These are phyloP conservation scores for Pogonomyrmex barbatus DNA, from an alignment of 1,140 invertebrate species.

Conservation along the genomic window DNA sequence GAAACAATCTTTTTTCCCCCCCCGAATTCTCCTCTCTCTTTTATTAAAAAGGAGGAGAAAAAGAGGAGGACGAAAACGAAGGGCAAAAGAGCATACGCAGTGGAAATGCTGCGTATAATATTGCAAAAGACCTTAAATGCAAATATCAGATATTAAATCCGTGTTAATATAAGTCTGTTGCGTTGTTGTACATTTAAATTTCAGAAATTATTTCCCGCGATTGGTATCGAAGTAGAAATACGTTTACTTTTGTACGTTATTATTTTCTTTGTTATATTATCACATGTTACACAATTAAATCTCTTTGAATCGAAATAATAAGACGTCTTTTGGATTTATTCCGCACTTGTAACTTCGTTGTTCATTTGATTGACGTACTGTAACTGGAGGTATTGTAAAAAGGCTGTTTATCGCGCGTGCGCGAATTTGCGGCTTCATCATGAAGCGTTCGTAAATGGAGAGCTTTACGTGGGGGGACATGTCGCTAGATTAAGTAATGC, in stretches of 20 bases:
- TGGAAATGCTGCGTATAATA: background rate
- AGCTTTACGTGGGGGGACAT: slow-evolving; percentile 1
- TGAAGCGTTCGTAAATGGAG: slow-evolving; percentile 34
- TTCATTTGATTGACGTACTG: background rate
- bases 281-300: background rate
- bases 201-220: background rate
- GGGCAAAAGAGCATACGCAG: background rate
- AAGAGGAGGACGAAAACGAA: background rate
- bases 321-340: background rate
- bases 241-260: background rate
- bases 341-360: background rate
- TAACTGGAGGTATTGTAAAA: background rate
- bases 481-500: slow-evolving; percentile 62
- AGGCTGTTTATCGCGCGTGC: slow-evolving; percentile 8
- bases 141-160: slow-evolving; percentile 10
- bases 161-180: background rate
- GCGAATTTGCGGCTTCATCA: slow-evolving; percentile 18
- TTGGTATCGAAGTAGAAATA: background rate
- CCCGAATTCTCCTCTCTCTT: slow-evolving; percentile 16
- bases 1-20: slow-evolving; percentile 13
- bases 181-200: background rate
- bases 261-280: background rate
- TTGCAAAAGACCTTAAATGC: slow-evolving; percentile 10
- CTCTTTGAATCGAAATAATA: background rate
- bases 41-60: slow-evolving; percentile 9